Evolutionary conservation across 2,888 invertebrate genomes (phyloP).

Genomic region (Papilio demoleus): DNA sequence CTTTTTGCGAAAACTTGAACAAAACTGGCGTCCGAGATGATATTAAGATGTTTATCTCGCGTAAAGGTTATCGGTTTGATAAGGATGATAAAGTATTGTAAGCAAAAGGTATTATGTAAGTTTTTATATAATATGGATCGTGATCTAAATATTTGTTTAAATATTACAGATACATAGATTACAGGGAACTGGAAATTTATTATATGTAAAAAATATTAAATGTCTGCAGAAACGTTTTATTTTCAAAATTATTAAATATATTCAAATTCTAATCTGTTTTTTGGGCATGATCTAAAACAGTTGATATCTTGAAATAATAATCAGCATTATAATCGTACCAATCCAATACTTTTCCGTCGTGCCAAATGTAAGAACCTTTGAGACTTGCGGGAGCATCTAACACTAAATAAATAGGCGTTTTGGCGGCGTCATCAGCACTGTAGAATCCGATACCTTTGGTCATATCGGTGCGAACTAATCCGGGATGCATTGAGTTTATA

Average conservation of each 20-base stretch:
- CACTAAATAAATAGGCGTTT: slow-evolving; percentile 80
- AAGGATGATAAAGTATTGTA: not conserved
- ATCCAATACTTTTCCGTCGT: slow-evolving; percentile 78
- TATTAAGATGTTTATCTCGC: not conserved
- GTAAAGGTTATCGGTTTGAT: slow-evolving; percentile 7
- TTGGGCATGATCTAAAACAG: slow-evolving; percentile 55
- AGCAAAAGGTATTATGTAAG: not conserved
- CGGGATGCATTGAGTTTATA: slow-evolving; percentile 87
- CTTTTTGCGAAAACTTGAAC: not conserved
- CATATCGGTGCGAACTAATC: slow-evolving; percentile 91
- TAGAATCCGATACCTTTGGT: slow-evolving; percentile 84
- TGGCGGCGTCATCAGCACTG: slow-evolving; percentile 82
- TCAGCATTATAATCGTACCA: slow-evolving; percentile 76
- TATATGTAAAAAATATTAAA: not conserved
- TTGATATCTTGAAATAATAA: slow-evolving; percentile 59
- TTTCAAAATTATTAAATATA: not conserved
- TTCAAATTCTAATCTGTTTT: not conserved
- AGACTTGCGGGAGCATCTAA: slow-evolving; percentile 76
- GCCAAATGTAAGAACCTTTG: slow-evolving; percentile 86
- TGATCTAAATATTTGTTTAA: not conserved
- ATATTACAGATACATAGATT: no score
- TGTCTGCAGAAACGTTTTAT: not conserved
- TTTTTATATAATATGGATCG: not conserved
- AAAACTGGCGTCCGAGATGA: not conserved
- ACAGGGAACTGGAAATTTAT: not conserved